Conservation (phyloP, 2,888 invertebrate species). For the Hedychridium roseum region DNA sequence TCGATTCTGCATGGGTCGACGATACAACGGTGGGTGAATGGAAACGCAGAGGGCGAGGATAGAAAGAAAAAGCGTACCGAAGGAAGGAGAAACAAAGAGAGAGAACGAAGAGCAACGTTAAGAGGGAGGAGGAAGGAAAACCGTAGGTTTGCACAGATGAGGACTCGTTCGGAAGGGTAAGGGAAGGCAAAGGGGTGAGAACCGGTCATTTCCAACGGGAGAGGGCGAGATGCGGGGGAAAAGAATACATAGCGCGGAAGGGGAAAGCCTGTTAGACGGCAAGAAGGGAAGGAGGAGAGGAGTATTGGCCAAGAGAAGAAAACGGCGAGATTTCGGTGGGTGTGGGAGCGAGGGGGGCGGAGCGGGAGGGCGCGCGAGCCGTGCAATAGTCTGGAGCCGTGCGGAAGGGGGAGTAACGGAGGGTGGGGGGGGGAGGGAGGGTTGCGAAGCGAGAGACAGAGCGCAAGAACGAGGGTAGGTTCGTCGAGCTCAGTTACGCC, state of each 20-base stretch:
- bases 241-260: not conserved
- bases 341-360: conserved; percentile 20
- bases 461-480: conserved; percentile 40
- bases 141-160: no score
- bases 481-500: conserved; percentile 59
- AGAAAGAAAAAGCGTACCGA: conserved; percentile 5
- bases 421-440: conserved; percentile 10
- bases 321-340: not conserved
- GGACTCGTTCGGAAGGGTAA: conserved; percentile 13
- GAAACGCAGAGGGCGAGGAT: conserved; percentile 17
- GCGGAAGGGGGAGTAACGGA: conserved; percentile 14
- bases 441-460: conserved; percentile 21
- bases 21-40: conserved; percentile 9
- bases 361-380: conserved; percentile 21
- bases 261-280: not conserved
- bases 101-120: conserved; percentile 5
- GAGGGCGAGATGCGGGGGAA: not conserved
- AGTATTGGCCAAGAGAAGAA: conserved; percentile 2
- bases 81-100: conserved; percentile 2
- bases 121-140: conserved; percentile 15
- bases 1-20: conserved; percentile 15
- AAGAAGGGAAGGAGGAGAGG: conserved; percentile 6
- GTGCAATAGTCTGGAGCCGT: no score
- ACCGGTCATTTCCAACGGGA: not conserved
- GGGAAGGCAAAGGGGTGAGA: conserved; percentile 9